Evolutionary conservation across 2,888 invertebrate species (phyloP).

Genomic region (Parapristionchus giblindavisi): DNA sequence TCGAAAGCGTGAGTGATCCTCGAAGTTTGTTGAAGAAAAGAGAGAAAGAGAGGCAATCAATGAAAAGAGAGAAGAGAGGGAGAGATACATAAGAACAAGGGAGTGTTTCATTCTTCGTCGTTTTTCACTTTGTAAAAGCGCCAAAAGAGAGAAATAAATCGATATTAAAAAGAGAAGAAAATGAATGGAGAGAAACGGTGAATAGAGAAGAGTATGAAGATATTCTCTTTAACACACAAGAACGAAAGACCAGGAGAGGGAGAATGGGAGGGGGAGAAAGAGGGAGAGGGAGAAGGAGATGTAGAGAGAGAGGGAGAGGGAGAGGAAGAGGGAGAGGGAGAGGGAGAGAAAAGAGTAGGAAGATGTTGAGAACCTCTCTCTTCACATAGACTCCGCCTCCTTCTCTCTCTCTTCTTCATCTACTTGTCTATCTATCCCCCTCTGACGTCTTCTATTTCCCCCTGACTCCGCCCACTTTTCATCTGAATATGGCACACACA

Average conservation of each 20-base stretch:
- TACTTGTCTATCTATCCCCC: too few relatives aligned
- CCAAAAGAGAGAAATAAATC: too few relatives aligned
- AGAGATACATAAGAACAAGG: neutral
- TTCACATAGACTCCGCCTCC: neutral
- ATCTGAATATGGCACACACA: conserved; percentile 18
- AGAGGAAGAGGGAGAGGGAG: conserved; percentile 16
- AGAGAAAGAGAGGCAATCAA: neutral
- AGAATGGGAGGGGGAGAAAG: neutral
- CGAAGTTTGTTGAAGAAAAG: conserved; percentile 2
- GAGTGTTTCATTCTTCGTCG: too few relatives aligned
- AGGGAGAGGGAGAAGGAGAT: conserved; percentile 9
- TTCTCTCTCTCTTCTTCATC: too few relatives aligned
- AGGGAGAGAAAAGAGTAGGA: conserved; percentile 1
- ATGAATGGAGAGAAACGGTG: too few relatives aligned
- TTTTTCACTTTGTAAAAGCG: neutral
- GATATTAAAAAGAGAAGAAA: too few relatives aligned
- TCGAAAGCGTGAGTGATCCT: neutral
- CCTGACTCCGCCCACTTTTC: conserved; percentile 9
- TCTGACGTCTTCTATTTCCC: conserved; percentile 23
- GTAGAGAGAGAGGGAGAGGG: neutral
- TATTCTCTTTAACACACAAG: too few relatives aligned
- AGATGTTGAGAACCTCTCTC: conserved; percentile 34
- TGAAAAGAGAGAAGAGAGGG: neutral
- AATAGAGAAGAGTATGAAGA: too few relatives aligned
- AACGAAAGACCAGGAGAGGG: conserved; percentile 3